These are phyloP conservation scores for Metaphire vulgaris DNA, from an alignment of 1,140 invertebrate genomes.

Conservation along the genomic window DNA sequence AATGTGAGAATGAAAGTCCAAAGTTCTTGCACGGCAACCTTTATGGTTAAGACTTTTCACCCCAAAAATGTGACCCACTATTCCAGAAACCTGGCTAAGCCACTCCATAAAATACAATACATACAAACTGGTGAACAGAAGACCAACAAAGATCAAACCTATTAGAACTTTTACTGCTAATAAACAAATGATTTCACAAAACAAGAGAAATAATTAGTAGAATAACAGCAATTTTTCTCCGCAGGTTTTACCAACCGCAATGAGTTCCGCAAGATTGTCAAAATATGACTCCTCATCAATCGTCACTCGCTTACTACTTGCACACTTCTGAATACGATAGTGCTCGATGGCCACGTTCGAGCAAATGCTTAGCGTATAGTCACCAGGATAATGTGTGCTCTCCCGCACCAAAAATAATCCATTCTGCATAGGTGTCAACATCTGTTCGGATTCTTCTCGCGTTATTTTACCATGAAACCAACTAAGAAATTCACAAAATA, in stretches of 20 bases:
- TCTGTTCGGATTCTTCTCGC: constrained; percentile 82
- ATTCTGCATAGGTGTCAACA: constrained; percentile 64
- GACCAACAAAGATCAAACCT: too few relatives aligned
- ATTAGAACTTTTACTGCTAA: too few relatives aligned
- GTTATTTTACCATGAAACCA: constrained; percentile 99
- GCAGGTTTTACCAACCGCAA: constrained; percentile 78
- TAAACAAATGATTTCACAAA: too few relatives aligned
- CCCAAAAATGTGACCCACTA: too few relatives aligned
- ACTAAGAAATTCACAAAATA: constrained; percentile 55
- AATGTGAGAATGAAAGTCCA: too few relatives aligned
- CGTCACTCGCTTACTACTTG: constrained; percentile 59
- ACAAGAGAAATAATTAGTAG: too few relatives aligned
- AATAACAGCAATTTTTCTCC: too few relatives aligned
- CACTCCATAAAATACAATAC: too few relatives aligned
- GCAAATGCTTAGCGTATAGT: constrained; percentile 95
- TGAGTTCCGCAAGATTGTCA: constrained; percentile 86
- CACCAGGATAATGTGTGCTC: constrained; percentile 96
- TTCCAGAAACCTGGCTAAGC: too few relatives aligned
- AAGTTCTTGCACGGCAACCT: too few relatives aligned
- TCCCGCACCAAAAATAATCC: constrained; percentile 94
- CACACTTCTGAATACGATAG: constrained; percentile 64
- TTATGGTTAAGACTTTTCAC: too few relatives aligned
- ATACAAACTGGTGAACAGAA: too few relatives aligned
- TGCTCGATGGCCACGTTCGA: constrained; percentile 65
- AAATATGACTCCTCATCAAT: constrained; percentile 99